A percentile compares a stretch with the other conserved stretches of the same genome.
Evolutionary conservation across 2,113 vertebrate genomes (phyloP).

Genomic region (Pelecanoides urinatrix): DNA sequence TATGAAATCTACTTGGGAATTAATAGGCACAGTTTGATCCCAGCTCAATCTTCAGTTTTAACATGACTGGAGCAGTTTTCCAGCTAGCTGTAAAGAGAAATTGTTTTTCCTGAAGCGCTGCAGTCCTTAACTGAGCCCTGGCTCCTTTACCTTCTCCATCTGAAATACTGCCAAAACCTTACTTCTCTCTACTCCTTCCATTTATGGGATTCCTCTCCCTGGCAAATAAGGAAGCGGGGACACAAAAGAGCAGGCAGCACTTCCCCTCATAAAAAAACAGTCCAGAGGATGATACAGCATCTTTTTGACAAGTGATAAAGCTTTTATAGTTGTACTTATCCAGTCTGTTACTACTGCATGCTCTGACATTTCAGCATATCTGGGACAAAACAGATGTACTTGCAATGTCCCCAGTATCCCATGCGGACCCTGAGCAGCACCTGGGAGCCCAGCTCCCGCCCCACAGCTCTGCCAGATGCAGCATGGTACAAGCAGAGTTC

Average conservation of each 20-base stretch:
- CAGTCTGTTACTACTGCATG: background rate
- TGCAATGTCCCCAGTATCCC: background rate
- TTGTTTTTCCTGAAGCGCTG: background rate
- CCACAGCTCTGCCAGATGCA: background rate
- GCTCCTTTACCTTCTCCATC: background rate
- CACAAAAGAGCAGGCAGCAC: background rate
- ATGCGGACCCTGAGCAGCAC: background rate
- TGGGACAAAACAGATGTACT: background rate
- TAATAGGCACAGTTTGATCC: background rate
- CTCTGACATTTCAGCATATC: background rate
- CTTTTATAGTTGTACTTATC: background rate
- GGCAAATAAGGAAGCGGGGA: background rate
- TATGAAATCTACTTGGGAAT: background rate
- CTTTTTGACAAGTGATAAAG: background rate
- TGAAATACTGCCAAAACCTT: background rate
- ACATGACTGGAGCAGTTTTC: background rate
- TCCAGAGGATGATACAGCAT: background rate
- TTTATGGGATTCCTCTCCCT: background rate
- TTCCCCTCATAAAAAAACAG: background rate
- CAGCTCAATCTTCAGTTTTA: background rate
- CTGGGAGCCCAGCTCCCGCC: background rate
- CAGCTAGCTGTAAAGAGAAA: background rate
- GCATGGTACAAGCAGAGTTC: background rate
- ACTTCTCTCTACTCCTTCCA: background rate
- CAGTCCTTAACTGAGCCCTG: background rate